These are phyloP conservation scores for Bufo gargarizans DNA, from an alignment of 2,113 vertebrate genomes.

Conservation along the genomic window DNA sequence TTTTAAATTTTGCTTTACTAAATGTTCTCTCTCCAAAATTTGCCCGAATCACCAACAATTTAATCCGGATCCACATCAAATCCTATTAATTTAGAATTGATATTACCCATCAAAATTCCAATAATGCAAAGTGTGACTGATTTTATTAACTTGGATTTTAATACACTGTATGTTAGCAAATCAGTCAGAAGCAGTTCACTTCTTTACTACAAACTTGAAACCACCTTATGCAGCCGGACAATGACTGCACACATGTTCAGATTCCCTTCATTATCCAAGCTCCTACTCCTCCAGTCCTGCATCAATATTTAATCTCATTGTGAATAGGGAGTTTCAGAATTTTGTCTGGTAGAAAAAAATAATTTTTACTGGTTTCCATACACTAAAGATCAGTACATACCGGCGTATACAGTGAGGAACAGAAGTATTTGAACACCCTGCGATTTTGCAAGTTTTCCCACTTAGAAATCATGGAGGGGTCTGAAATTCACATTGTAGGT, in stretches of 20 bases:
- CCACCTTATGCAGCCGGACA: background rate
- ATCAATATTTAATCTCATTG: constrained; percentile 13
- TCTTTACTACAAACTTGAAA: background rate
- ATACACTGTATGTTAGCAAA: background rate
- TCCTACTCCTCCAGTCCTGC: background rate
- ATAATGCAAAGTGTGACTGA: background rate
- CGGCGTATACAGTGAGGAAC: background rate
- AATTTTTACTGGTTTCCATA: background rate
- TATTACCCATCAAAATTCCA: background rate
- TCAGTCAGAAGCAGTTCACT: background rate
- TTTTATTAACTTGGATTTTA: background rate
- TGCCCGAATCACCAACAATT: no score
- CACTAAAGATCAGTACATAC: background rate
- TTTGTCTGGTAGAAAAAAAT: background rate
- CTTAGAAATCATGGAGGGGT: no score
- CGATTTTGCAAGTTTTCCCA: no score
- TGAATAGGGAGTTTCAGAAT: background rate
- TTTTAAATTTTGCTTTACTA: no score
- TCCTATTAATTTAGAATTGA: no score
- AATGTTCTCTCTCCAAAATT: no score
- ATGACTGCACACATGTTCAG: background rate
- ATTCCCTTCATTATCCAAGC: background rate
- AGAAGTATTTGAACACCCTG: no score
- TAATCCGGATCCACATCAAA: no score
- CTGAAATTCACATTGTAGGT: no score